Conservation (phyloP, 1,140 invertebrate species). For the Anoplophora glabripennis region DNA sequence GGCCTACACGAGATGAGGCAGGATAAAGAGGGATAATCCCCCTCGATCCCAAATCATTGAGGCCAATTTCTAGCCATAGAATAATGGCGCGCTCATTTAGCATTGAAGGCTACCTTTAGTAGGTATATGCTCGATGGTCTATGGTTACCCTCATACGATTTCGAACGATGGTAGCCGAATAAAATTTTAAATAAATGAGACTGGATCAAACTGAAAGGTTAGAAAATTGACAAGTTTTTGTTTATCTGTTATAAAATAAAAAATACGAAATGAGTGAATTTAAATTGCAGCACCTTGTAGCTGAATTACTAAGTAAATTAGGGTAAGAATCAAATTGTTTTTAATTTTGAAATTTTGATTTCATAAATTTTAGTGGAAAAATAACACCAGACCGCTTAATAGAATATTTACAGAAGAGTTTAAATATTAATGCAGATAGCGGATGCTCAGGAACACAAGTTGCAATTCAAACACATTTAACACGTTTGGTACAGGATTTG, state of each 20-base stretch:
- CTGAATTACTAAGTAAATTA: conserved; percentile 50
- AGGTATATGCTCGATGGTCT: too few species aligned
- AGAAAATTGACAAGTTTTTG: too few species aligned
- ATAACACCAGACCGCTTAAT: conserved; percentile 51
- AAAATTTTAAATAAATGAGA: too few species aligned
- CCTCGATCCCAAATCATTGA: too few species aligned
- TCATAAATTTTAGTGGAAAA: conserved; percentile 45
- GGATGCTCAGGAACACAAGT: conserved; percentile 41
- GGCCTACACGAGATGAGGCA: too few species aligned
- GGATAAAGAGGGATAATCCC: too few species aligned
- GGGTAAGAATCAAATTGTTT: conserved; percentile 43
- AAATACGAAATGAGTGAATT: conserved; percentile 54
- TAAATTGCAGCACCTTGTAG: conserved; percentile 53
- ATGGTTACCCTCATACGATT: too few species aligned
- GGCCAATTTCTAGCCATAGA: too few species aligned
- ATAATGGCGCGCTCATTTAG: too few species aligned
- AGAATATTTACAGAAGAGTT: conserved; percentile 53
- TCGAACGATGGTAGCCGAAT: too few species aligned
- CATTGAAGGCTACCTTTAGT: too few species aligned
- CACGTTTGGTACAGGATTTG: conserved; percentile 47
- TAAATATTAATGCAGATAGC: conserved; percentile 28
- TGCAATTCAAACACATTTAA: conserved; percentile 42
- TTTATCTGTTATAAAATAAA: not conserved
- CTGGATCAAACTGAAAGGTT: too few species aligned
- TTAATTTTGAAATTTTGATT: conserved; percentile 9